Base-by-base conservation (phyloP, 2,797 vertebrate genomes). In the Coendou prehensilis region DNA sequence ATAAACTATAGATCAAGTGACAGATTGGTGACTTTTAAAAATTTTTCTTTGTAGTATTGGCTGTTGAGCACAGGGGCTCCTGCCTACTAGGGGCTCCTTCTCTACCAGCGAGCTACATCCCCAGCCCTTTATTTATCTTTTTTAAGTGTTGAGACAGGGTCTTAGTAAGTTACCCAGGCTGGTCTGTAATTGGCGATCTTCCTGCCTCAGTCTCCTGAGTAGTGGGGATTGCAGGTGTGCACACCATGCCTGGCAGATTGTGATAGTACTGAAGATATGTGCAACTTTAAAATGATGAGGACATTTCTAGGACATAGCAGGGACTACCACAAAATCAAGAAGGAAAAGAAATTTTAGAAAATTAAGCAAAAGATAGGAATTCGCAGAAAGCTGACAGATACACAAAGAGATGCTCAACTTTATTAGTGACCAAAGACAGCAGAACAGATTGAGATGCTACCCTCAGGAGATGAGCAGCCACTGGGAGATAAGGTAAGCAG, bases 311-410 rank as follows among this genome's bases (percentile, higher is more conserved):
- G 75, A 50, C 50, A 61, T 73, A 61, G 1, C 33, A 80, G 47
- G 23, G 37, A 37, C 17, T 30, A 63, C 2, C 20, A 50, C 9
- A 52, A 47, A 80, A 83, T 50, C 47, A 76, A 37, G 11, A 87
- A n/a, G 15, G 52, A 81, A 64, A 94, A 47, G 45, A 17, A 10
- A 95, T 64, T 59, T 71, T 56, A 75, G n/a, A 90, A 89, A 73
- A 91, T 47, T 67, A 41, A 67, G 14, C 9, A 47, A 50, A 75
- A 30, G 4, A 15, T 78, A 47, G 50, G 33, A 81, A 81, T 23
- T 89, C 20, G 13, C 20, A 41, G 57, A 26, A 76, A 23, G 18
- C 63, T 33, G 37, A 69, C 26, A 75, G 63, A n/a, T 13, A 22
- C 9, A 73, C 0, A 13, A 41, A 78, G 56, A 57, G 78, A 80